Evolutionary conservation across 2,797 vertebrate species (phyloP), one percentile per base, ranked within the genome.

Genomic region (Gymnocypris eckloni): DNA sequence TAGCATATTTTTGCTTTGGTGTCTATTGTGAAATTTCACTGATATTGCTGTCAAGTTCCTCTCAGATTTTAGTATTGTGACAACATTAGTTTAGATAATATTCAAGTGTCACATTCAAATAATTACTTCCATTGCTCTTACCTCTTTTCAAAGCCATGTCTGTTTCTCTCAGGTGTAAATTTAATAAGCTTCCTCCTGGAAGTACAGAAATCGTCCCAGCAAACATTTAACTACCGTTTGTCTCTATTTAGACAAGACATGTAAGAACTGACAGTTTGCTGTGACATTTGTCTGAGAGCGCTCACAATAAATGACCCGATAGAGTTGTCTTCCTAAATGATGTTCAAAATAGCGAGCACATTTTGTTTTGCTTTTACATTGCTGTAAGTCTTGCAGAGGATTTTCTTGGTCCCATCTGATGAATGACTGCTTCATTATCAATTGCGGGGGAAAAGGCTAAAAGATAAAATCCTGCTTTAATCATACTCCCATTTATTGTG

Each of bases 171-270:
- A 66, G 28, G 33, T 1, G 4, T 52, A 11, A n/a, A 54, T 52
- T 52, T 10, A 81, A 70, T 41, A 70, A 41, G 33, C 54, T 61
- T 20, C 20, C 13, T 41, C 48, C 20, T 70, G 39, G 12, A 70
- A 84, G 72, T 91, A 92, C 89, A 91, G 66, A 81, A 92, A 88
- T 92, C 86, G 87, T 88, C 90, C 87, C 37, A 90, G 90, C 92
- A 93, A 94, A 94, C 92, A 90, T 0, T 83, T 82, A 81, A 22
- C 82, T 90, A 90, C 88, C 89, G 89, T 83, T 88, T 82, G 84
- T 72, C 66, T 91, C 90, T 88, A n/a, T 92, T 93, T 93, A 90
- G 90, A 90, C 33, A 0, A 71, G 85, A 88, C 84, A 28, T 82
- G 89, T 56, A 75, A 88, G 52, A 89, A 25, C 85, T 85, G 33